These are phyloP conservation scores for Falcunculus frontatus DNA, from an alignment of 2,113 vertebrate species.

Conservation along the genomic window DNA sequence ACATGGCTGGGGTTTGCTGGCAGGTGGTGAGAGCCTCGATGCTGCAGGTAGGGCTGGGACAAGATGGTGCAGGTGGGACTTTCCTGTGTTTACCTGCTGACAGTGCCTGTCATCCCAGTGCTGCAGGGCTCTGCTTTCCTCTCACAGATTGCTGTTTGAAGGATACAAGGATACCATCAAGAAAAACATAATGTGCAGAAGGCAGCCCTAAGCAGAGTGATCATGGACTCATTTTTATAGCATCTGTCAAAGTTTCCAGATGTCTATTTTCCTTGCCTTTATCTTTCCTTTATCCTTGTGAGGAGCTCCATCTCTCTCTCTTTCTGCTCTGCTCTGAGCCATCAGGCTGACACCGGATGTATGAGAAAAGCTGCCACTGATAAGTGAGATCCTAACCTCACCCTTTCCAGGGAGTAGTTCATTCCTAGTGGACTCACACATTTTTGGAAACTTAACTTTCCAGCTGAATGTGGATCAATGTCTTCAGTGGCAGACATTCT, in stretches of 20 bases:
- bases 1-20: accelerated
- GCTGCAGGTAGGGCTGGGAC: background rate
- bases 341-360: accelerated
- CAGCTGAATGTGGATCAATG: background rate
- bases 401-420: background rate
- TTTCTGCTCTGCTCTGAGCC: background rate
- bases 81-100: background rate
- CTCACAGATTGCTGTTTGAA: background rate
- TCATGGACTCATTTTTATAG: background rate
- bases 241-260: background rate
- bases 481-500: background rate
- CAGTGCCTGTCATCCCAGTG: too few relatives aligned
- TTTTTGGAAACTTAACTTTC: background rate
- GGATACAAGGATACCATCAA: background rate
- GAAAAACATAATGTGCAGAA: background rate
- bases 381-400: background rate
- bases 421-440: background rate
- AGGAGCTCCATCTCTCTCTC: background rate
- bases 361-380: accelerated
- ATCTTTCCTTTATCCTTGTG: background rate
- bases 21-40: accelerated
- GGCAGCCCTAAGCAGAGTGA: background rate
- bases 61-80: background rate
- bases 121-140: background rate
- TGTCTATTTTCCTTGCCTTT: background rate